Conservation (phyloP, 2,113 vertebrate genomes). For the Ophthalmotilapia sp. region DNA sequence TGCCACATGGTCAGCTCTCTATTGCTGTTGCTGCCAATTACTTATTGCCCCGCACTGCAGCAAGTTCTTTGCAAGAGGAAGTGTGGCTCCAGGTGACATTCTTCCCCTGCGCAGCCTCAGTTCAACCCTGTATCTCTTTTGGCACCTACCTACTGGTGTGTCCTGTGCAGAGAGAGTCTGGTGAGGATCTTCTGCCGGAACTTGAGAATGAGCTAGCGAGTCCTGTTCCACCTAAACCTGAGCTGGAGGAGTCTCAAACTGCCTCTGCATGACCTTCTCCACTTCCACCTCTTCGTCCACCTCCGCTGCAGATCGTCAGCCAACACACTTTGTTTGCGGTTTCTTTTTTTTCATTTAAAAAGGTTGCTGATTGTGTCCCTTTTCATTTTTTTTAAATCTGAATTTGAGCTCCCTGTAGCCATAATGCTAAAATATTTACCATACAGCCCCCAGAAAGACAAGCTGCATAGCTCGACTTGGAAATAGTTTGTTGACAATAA, state of each 20-base stretch:
- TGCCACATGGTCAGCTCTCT: not conserved
- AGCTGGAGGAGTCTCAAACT: not conserved
- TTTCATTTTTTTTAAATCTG: accelerated
- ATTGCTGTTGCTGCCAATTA: not conserved
- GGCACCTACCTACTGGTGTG: not conserved
- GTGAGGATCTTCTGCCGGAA: not conserved
- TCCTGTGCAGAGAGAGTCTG: not conserved
- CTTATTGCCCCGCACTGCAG: not conserved
- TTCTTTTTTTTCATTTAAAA: not conserved
- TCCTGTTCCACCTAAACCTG: not conserved
- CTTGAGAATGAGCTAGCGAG: not conserved
- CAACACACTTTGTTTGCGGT: not conserved
- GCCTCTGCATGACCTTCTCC: not conserved
- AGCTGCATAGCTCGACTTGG: not conserved
- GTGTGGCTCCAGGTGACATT: not conserved
- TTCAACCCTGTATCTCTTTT: not conserved
- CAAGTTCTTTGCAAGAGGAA: not conserved
- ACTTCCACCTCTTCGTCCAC: not conserved
- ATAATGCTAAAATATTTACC: not conserved
- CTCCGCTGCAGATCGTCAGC: not conserved
- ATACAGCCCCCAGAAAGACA: not conserved
- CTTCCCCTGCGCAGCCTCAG: not conserved
- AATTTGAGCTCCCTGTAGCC: not conserved
- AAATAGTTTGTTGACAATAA: not conserved
- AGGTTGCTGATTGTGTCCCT: not conserved